Evolutionary conservation across 2,113 vertebrate species (phyloP).

Genomic region (Globicephala melas): DNA sequence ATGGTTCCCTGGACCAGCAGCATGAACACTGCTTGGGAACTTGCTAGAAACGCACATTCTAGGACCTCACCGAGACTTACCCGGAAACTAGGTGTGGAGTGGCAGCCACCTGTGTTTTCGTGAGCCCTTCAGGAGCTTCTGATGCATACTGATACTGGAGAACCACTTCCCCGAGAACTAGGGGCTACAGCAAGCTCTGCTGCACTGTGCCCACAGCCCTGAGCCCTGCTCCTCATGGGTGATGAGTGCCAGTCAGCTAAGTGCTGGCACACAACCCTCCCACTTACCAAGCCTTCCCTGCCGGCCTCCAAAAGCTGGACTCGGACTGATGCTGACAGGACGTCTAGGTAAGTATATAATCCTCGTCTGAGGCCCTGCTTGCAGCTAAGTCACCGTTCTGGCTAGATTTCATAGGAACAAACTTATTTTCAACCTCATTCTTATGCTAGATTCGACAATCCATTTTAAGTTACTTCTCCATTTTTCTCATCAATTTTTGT

Average conservation of each 20-base stretch:
- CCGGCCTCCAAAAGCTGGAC: background rate
- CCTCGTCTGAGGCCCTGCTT: background rate
- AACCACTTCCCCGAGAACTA: background rate
- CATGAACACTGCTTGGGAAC: background rate
- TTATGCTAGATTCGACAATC: background rate
- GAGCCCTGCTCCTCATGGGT: background rate
- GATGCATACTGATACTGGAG: background rate
- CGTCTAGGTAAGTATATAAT: background rate
- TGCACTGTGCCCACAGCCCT: background rate
- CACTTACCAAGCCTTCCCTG: background rate
- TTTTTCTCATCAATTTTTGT: background rate
- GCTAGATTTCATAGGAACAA: background rate
- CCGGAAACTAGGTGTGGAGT: background rate
- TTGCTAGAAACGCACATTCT: background rate
- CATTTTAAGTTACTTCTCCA: background rate
- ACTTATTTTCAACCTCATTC: background rate
- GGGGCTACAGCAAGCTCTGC: background rate
- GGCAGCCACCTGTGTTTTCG: background rate
- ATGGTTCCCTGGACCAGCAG: background rate
- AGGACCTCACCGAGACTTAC: background rate
- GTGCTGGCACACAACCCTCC: accelerated
- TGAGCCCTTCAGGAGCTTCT: background rate
- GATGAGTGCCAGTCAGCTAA: too few species aligned
- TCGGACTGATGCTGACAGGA: background rate
- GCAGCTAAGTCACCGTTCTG: background rate